phyloP scores from a whole-genome alignment of 2,797 vertebrate species.

The Poeciliopsis infans region DNA sequence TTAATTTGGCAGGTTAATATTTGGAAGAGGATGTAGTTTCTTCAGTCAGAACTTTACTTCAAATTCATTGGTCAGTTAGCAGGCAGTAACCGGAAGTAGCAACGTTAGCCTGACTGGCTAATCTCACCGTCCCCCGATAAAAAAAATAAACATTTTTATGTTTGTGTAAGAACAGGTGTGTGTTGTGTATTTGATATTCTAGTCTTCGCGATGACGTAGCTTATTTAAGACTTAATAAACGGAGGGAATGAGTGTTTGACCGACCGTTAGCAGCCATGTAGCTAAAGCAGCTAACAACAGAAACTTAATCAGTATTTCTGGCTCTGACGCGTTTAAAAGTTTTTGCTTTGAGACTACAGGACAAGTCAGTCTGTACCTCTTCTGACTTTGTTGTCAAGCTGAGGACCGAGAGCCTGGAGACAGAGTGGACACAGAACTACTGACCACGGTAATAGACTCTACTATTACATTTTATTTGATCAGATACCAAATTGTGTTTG shows the following conservation, averaged over 20 bases:
- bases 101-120: neutral
- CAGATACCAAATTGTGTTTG: neutral
- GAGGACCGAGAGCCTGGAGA: neutral
- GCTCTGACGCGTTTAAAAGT: neutral
- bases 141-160: neutral
- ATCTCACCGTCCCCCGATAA: neutral
- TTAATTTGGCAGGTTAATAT: neutral
- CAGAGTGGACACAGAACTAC: neutral
- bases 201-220: neutral
- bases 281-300: slow-evolving; percentile 1
- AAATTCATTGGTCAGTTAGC: neutral
- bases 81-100: neutral
- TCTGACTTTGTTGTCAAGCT: neutral
- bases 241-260: neutral
- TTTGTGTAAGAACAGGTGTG: neutral
- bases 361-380: neutral
- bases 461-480: neutral
- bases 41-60: neutral
- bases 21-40: neutral
- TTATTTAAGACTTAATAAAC: neutral
- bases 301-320: neutral
- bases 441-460: neutral
- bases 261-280: neutral
- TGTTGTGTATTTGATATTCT: neutral
- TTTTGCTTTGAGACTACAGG: neutral